Conservation (phyloP, 2,113 vertebrate genomes). For the Struthio camelus region DNA sequence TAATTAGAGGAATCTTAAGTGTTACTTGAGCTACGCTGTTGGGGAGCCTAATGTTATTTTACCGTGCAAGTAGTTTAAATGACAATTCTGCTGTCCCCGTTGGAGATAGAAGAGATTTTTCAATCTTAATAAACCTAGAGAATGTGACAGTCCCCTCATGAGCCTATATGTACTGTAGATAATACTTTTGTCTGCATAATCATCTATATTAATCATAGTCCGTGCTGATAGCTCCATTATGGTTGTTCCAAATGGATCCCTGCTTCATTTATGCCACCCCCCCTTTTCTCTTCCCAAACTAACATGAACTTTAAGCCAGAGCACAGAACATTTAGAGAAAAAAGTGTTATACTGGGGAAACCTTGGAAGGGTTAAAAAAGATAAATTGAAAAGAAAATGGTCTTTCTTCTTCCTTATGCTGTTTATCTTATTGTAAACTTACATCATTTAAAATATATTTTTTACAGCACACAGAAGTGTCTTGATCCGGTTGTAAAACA, state of each 20-base stretch:
- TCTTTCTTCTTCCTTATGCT: constrained; percentile 5
- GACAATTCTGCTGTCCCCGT: background rate
- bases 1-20: constrained; percentile 22
- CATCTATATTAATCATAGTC: background rate
- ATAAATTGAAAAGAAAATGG: constrained; percentile 1
- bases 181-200: background rate
- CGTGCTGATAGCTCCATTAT: background rate
- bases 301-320: background rate
- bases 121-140: constrained; percentile 19
- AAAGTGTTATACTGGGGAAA: background rate
- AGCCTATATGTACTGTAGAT: background rate
- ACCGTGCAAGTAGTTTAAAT: constrained; percentile 31
- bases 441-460: background rate
- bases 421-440: constrained; percentile 37
- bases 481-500: background rate
- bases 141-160: background rate
- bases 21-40: background rate
- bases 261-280: constrained; percentile 1
- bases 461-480: background rate
- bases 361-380: background rate
- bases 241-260: background rate
- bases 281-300: background rate
- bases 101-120: constrained; percentile 36
- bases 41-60: background rate
- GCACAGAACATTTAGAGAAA: background rate